Evolutionary conservation across 2,888 invertebrate genomes (phyloP), one percentile per base, ranked within the genome.

Genomic region (Caenorhabditis sp.): DNA sequence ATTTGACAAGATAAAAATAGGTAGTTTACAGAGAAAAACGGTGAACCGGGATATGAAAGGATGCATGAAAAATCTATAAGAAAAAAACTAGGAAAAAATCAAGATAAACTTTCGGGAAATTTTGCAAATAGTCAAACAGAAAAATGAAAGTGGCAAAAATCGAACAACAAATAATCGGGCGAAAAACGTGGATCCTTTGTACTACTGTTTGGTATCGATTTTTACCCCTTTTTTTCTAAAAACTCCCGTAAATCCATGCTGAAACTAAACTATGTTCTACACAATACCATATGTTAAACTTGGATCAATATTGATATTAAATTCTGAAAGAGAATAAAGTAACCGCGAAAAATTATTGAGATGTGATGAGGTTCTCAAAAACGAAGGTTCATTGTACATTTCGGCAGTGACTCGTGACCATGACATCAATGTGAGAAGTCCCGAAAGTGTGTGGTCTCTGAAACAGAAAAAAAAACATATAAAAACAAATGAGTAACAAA

Each of bases 381-480:
- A 97, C 63, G 97, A 95, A 83, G 93, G 92, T 87, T 97, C 96
- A 88, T 97, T 97, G 88, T 95, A 99, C 94, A 97, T 94, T 88
- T 95, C 95, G 12, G 88, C 86, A 0, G 96, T 95, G 5, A 94
- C 93, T 75, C 94, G 93, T 21, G 94, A 93, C 85, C 92, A 91
- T 1, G 95, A 93, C 92, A 97, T 93, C 59, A 95, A 93, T n/a
- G 93, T 92, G 65, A 97, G 90, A 92, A 96, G 93, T 67, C 94
- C 92, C 88, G 95, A 94, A 63, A 99, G 91, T 36, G 88, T 84
- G 71, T 89, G 90, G 70, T 91, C 90, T 65, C 89, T 66, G 58
- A 43, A 63, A 74, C 17, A 7, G 49, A 63, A 63, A 27, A n/a
- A 36, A n/a, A n/a, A n/a, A n/a, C n/a, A n/a, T n/a, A n/a, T n/a